Evolutionary conservation across 2,888 invertebrate species (phyloP).

Genomic region (Conops quadrifasciatus): DNA sequence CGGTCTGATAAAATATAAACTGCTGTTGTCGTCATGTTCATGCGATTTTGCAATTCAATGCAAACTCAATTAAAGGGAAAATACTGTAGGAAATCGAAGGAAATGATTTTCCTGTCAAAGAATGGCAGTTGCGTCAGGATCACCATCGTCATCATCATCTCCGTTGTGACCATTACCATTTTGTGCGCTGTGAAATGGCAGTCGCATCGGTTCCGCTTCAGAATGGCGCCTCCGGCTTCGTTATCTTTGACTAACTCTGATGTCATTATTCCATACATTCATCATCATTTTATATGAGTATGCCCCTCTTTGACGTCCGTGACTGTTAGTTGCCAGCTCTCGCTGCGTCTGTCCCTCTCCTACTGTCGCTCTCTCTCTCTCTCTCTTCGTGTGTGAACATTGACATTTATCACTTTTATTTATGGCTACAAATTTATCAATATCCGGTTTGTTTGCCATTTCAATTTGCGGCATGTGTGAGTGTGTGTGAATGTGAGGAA

Average conservation of each 20-base stretch:
- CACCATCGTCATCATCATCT: conserved; percentile 6
- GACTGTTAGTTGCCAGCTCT: too few relatives aligned
- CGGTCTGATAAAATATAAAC: too few relatives aligned
- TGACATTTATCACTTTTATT: conserved; percentile 31
- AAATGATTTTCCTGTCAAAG: conserved; percentile 5
- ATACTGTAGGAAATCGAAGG: conserved; percentile 25
- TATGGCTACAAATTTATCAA: conserved; percentile 28
- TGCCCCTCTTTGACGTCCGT: too few relatives aligned
- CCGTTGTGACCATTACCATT: background rate
- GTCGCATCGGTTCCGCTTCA: conserved; percentile 20
- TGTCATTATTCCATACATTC: too few relatives aligned
- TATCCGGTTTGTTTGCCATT: conserved; percentile 28
- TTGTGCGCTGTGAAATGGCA: background rate
- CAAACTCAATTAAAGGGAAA: conserved; percentile 28
- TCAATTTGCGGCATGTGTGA: conserved; percentile 21
- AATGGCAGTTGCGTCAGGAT: background rate
- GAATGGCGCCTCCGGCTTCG: conserved; percentile 6
- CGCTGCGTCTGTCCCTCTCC: too few relatives aligned
- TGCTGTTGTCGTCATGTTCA: too few relatives aligned
- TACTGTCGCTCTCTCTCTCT: background rate
- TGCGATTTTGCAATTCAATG: background rate
- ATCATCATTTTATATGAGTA: too few relatives aligned
- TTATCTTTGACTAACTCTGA: background rate
- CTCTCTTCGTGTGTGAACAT: background rate
- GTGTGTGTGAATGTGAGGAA: background rate